Base-by-base conservation (phyloP, 2,113 vertebrate species). In the Tyrannus savana region DNA sequence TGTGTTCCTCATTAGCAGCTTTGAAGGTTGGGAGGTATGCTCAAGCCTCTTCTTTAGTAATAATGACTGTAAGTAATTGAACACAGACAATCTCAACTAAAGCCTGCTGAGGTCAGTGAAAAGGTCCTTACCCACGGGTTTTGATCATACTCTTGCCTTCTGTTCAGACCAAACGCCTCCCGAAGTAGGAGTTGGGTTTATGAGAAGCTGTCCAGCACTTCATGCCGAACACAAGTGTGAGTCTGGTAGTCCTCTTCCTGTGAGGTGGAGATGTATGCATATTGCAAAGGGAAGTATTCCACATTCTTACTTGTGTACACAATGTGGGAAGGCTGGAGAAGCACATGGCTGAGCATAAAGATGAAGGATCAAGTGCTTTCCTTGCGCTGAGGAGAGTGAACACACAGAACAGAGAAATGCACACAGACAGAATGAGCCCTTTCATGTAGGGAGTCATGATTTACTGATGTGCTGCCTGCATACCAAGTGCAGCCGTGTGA, bases 281-380 rank as follows among this genome's bases (percentile, higher is more conserved):
- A 71, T 89, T 47, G 74, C 58, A 82, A 42, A 47, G 35, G 74
- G 72, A 81, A 67, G 41, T 31, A 63, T 84, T 82, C 73, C 58
- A 42, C 52, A 12, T 79, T 83, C 44, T 81, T 74, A 13, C 31
- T 63, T 7, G 15, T 31, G 18, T 78, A 63, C 49, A 46, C 74
- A 60, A 15, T 4, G 10, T 62, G 30, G 58, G 74, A 69, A 93
- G 74, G 71, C 67, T 75, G 77, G 55, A 87, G 71, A 41, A 87
- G 87, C 68, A 60, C 9, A 7, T 91, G 85, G 80, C 67, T 85
- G 78, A 95, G 94, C 89, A 94, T 80, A 88, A 64, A 91, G 92
- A 96, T 85, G 85, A 97, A 94, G 95, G 92, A 87, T 97, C 60
- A 90, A 93, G 60, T 74, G 59, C 55, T 66, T 96, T 84, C 58